Evolutionary conservation across 2,113 vertebrate species (phyloP).

Genomic region (Puma concolor): DNA sequence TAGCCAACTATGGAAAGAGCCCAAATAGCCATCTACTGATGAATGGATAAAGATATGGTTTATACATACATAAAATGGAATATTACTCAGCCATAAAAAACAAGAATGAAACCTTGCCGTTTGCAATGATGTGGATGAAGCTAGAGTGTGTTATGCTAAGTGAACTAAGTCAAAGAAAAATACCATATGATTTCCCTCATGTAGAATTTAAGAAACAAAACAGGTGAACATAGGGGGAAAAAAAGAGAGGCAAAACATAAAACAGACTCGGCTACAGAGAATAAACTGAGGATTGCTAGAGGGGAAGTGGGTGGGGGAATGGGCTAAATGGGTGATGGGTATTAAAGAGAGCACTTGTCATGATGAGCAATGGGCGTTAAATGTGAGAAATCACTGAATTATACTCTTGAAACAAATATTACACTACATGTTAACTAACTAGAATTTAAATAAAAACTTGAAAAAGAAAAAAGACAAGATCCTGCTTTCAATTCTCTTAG

Average conservation of each 20-base stretch:
- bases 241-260: neutral
- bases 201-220: neutral
- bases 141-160: neutral
- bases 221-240: neutral
- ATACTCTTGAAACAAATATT: neutral
- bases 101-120: neutral
- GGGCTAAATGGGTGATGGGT: neutral
- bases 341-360: neutral
- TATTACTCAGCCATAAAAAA: neutral
- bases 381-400: neutral
- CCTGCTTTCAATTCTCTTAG: neutral
- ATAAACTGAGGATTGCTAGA: neutral
- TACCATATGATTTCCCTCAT: neutral
- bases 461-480: neutral
- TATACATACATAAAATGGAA: neutral
- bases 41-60: neutral
- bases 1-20: neutral
- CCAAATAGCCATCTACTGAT: neutral
- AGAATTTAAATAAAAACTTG: neutral
- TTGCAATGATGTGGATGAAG: neutral
- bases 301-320: neutral
- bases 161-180: neutral
- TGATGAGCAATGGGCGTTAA: neutral
- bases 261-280: neutral
- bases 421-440: neutral